Conservation (phyloP, 2,888 invertebrate species). For the Apamea epomidion region DNA sequence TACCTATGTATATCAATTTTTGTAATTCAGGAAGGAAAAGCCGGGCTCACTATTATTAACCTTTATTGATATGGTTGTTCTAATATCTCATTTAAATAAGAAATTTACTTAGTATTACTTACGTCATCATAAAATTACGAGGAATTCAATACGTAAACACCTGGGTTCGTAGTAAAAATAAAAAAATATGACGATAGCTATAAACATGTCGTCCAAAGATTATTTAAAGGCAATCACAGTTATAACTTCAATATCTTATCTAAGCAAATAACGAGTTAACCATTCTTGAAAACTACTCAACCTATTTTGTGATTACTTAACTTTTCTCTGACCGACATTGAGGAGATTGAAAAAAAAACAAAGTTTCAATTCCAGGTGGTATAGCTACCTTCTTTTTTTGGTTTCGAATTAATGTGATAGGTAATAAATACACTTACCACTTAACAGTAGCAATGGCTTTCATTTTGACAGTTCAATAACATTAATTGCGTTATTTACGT, state of each 20-base stretch:
- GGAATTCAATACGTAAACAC: conserved; percentile 10
- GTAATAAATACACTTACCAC: too few species aligned
- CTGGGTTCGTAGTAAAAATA: neutral
- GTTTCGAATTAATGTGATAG: neutral
- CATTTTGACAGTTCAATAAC: too few species aligned
- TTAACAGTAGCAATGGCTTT: too few species aligned
- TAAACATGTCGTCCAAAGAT: conserved; percentile 7
- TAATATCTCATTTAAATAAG: neutral
- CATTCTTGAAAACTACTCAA: conserved; percentile 30
- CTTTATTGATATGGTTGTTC: neutral
- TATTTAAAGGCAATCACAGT: conserved; percentile 10
- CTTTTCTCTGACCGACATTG: conserved; percentile 18
- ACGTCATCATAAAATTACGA: conserved; percentile 1
- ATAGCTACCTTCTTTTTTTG: neutral
- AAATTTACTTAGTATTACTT: neutral
- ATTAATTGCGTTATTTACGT: too few species aligned
- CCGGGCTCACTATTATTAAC: neutral
- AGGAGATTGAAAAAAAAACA: neutral
- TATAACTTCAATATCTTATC: conserved; percentile 39
- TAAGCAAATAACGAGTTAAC: conserved; percentile 47
- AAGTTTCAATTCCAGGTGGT: neutral
- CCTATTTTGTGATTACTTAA: conserved; percentile 25
- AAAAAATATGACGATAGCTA: conserved; percentile 4
- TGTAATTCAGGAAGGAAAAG: neutral
- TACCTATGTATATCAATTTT: neutral